These are phyloP conservation scores for Takifugu ocellatus DNA, from an alignment of 2,797 vertebrate genomes.

Conservation along the genomic window DNA sequence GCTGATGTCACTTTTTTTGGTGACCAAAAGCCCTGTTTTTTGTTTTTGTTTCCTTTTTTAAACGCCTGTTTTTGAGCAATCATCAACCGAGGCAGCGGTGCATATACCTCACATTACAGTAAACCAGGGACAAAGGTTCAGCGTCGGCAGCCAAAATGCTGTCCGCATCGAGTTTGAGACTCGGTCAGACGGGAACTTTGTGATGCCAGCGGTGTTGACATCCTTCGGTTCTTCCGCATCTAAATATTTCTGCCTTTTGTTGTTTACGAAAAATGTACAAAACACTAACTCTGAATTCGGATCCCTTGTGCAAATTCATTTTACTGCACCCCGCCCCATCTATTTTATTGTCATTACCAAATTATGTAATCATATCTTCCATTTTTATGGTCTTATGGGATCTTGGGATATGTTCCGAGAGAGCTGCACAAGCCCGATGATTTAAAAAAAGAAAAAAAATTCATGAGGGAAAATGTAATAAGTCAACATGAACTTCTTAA, in stretches of 20 bases:
- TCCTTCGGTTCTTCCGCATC: slow-evolving; percentile 44
- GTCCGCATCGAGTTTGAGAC: slow-evolving; percentile 64
- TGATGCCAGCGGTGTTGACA: slow-evolving; percentile 49
- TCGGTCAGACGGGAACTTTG: too few species aligned
- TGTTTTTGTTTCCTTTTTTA: neutral
- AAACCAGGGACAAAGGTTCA: slow-evolving; percentile 70
- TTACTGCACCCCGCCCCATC: slow-evolving; percentile 22
- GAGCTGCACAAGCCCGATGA: slow-evolving; percentile 70
- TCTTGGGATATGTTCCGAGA: slow-evolving; percentile 66
- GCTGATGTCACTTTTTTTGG: slow-evolving; percentile 37
- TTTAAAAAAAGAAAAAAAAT: slow-evolving; percentile 60
- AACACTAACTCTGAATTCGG: slow-evolving; percentile 74
- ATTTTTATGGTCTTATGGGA: slow-evolving; percentile 68
- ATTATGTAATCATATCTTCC: slow-evolving; percentile 68
- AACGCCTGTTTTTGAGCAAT: neutral
- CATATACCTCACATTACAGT: slow-evolving; percentile 80
- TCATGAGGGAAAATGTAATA: slow-evolving; percentile 72
- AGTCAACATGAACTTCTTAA: slow-evolving; percentile 38
- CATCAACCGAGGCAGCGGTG: slow-evolving; percentile 20
- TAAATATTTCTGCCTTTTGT: slow-evolving; percentile 70
- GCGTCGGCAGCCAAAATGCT: slow-evolving; percentile 84
- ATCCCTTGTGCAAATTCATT: slow-evolving; percentile 51
- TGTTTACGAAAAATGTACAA: slow-evolving; percentile 75
- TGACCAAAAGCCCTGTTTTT: slow-evolving; percentile 49
- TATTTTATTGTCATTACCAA: slow-evolving; percentile 54